phyloP scores from a whole-genome alignment of 2,797 vertebrate genomes.

The Mus spretus region DNA sequence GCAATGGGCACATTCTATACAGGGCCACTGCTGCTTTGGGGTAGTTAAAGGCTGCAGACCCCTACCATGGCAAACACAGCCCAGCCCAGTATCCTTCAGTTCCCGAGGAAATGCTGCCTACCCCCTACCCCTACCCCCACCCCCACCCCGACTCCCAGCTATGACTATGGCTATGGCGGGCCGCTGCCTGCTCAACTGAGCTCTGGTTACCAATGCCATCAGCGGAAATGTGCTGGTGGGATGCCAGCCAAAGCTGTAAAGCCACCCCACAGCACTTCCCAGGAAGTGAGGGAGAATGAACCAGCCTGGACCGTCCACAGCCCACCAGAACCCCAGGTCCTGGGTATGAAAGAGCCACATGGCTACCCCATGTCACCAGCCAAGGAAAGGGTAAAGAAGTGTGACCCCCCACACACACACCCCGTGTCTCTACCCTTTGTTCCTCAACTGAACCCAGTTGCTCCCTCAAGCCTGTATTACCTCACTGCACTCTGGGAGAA shows the following conservation, averaged over 20 bases:
- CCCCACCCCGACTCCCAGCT: background rate
- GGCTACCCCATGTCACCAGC: no score
- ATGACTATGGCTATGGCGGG: background rate
- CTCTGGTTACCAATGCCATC: background rate
- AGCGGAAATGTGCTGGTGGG: background rate
- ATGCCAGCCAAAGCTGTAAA: background rate
- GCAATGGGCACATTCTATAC: background rate
- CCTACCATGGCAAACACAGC: background rate
- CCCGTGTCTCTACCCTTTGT: background rate
- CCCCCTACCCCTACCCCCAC: no score
- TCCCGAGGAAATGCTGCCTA: background rate
- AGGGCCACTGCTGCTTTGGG: background rate
- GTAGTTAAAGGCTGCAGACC: background rate
- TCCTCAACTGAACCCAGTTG: background rate
- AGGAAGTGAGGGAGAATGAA: background rate
- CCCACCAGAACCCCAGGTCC: background rate
- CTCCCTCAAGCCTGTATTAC: background rate
- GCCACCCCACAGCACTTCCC: background rate
- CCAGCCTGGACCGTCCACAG: background rate
- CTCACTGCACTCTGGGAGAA: background rate
- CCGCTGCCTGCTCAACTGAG: background rate
- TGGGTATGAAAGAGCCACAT: background rate
- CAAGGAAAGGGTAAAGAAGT: background rate
- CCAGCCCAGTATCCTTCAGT: background rate
- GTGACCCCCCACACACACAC: rapidly evolving